Evolutionary conservation across 2,797 vertebrate genomes (phyloP).

Genomic region (Sebastes trivittatus): DNA sequence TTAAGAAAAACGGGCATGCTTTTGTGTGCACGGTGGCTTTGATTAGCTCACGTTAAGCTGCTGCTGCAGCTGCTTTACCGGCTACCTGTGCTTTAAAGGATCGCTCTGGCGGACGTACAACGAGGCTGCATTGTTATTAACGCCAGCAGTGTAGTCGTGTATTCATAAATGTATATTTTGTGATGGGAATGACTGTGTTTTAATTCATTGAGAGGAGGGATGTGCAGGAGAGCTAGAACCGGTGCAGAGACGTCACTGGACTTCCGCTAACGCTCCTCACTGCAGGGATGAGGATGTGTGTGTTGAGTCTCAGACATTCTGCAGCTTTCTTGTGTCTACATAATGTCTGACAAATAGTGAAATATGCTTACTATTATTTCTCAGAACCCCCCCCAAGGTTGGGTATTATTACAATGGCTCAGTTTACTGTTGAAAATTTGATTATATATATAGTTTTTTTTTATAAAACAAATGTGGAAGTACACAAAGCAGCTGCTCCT

Average conservation of each 20-base stretch:
- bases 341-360: no score
- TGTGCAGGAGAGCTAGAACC: neutral
- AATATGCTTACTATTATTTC: fast-evolving
- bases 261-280: conserved; percentile 14
- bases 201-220: conserved; percentile 1
- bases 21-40: conserved; percentile 67
- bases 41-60: conserved; percentile 65
- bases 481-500: neutral
- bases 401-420: no score
- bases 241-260: conserved; percentile 24
- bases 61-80: conserved; percentile 21
- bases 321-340: neutral
- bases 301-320: neutral
- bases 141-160: neutral
- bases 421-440: no score
- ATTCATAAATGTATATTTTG: neutral
- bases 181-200: neutral
- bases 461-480: neutral
- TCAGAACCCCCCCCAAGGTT: no score
- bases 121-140: neutral
- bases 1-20: conserved; percentile 55
- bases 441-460: no score
- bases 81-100: conserved; percentile 29
- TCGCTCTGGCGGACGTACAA: neutral
- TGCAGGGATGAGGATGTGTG: conserved; percentile 4